Evolutionary conservation across 2,113 vertebrate species (phyloP).

Genomic region (Psilopogon haemacephalus): DNA sequence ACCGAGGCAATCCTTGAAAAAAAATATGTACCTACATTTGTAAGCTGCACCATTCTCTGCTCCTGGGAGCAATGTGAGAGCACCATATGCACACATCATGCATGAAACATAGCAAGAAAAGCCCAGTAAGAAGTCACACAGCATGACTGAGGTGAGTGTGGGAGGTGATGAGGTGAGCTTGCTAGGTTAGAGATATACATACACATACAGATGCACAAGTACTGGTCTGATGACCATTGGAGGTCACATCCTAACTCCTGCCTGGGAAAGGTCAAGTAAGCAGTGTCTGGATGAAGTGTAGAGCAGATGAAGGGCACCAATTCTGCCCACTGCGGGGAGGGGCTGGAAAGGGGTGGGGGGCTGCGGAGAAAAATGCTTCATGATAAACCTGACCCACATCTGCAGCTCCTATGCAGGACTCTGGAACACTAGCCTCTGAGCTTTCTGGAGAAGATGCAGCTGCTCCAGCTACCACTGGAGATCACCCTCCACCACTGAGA

Average conservation of each 20-base stretch:
- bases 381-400: not conserved
- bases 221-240: fast-evolving
- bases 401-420: not conserved
- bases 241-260: not conserved
- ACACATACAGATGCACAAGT: not conserved
- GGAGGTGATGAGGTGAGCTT: not conserved
- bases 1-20: not conserved
- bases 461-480: not conserved
- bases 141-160: not conserved
- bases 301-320: not conserved
- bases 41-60: not conserved
- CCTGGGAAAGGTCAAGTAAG: not conserved
- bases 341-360: too few relatives aligned
- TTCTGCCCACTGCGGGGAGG: too few relatives aligned
- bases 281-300: not conserved
- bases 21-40: not conserved
- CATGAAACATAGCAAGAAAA: not conserved
- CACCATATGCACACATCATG: too few relatives aligned
- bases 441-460: not conserved
- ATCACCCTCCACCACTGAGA: not conserved
- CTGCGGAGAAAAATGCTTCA: not conserved
- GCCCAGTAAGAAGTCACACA: not conserved
- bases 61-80: not conserved
- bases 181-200: too few relatives aligned
- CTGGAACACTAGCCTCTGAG: not conserved